These are phyloP conservation scores for Sandelia bainsii DNA, from an alignment of 2,797 vertebrate genomes.

Conservation along the genomic window DNA sequence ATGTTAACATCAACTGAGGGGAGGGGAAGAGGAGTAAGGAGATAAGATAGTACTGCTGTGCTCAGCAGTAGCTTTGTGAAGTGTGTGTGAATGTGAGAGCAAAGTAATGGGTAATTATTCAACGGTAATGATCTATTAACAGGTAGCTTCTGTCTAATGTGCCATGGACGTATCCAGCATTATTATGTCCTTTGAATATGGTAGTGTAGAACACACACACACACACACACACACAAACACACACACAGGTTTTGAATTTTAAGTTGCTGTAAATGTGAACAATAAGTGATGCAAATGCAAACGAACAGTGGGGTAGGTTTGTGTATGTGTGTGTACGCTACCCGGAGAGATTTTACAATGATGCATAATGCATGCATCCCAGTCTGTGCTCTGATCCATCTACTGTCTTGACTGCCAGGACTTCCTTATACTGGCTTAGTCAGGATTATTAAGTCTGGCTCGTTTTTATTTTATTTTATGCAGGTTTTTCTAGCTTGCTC, in stretches of 20 bases:
- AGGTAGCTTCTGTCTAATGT: conserved; percentile 68
- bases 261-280: conserved; percentile 61
- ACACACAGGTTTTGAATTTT: conserved; percentile 42
- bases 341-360: conserved; percentile 72
- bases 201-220: conserved; percentile 40
- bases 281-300: conserved; percentile 71
- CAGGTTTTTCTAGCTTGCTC: conserved; percentile 73
- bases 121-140: conserved; percentile 80
- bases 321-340: conserved; percentile 35
- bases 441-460: conserved; percentile 86
- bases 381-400: conserved; percentile 81
- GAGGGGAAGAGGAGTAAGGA: conserved; percentile 39
- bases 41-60: conserved; percentile 63
- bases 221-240: conserved; percentile 29
- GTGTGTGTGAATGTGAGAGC: conserved; percentile 50
- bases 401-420: conserved; percentile 77
- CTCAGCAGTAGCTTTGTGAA: conserved; percentile 72
- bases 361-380: conserved; percentile 84
- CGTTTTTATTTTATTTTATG: conserved; percentile 84
- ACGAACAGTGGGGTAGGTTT: conserved; percentile 23
- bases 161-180: conserved; percentile 48
- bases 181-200: conserved; percentile 50
- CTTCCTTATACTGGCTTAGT: conserved; percentile 82
- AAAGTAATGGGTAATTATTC: conserved; percentile 77
- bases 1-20: conserved; percentile 58